Percentiles rank a stretch among this genome's conserved stretches.
phyloP scores from a whole-genome alignment of 1,140 invertebrate genomes.

The Atopsyche davidsoni region DNA sequence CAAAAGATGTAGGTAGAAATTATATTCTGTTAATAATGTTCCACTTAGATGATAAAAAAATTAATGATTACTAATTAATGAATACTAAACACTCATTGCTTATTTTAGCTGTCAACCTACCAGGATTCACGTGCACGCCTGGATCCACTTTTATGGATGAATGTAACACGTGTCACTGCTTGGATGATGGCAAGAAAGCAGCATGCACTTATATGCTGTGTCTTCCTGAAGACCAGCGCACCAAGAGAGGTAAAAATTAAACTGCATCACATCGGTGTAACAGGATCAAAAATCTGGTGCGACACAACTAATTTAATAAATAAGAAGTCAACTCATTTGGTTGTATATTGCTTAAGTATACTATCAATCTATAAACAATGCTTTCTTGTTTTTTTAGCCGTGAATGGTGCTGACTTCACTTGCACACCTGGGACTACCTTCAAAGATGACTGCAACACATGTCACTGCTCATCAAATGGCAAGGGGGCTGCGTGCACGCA shows the following conservation, averaged over 20 bases:
- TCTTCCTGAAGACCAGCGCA: background rate
- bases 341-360: no score
- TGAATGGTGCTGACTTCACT: conserved; percentile 11
- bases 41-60: no score
- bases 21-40: background rate
- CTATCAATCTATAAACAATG: no score
- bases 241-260: background rate
- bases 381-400: conserved; percentile 4
- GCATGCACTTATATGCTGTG: conserved; percentile 40
- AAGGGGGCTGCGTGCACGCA: conserved; percentile 40
- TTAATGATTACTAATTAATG: no score
- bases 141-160: conserved; percentile 36
- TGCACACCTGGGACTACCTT: conserved; percentile 44
- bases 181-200: conserved; percentile 30
- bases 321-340: no score
- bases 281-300: no score
- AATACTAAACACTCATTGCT: background rate
- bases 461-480: conserved; percentile 42
- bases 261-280: background rate
- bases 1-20: conserved; percentile 18
- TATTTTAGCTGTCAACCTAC: background rate
- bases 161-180: conserved; percentile 39
- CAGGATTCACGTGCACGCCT: conserved; percentile 31
- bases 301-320: no score
- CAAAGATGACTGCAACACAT: conserved; percentile 43